phyloP scores from a whole-genome alignment of 2,797 vertebrate species.

The Streptopelia turtur region DNA sequence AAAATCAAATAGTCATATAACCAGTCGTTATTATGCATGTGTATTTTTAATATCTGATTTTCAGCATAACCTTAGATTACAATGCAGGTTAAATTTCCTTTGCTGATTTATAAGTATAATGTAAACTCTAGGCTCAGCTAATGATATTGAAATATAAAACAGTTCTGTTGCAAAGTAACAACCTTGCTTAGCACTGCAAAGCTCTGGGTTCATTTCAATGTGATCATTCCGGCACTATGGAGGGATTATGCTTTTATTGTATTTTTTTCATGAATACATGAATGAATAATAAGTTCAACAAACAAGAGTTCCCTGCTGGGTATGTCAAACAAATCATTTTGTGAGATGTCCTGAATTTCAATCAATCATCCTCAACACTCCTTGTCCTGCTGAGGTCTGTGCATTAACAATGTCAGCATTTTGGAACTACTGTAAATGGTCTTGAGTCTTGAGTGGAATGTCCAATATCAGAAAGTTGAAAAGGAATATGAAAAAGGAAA shows the following conservation, averaged over 20 bases:
- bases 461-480: neutral
- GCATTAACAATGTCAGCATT: slow-evolving; percentile 63
- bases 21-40: slow-evolving; percentile 69
- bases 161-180: slow-evolving; percentile 74
- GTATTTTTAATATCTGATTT: slow-evolving; percentile 76
- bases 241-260: slow-evolving; percentile 80
- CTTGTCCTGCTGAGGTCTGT: slow-evolving; percentile 46
- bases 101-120: slow-evolving; percentile 78
- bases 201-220: slow-evolving; percentile 76
- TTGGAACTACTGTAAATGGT: slow-evolving; percentile 2
- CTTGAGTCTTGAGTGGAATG: neutral
- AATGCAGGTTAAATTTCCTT: slow-evolving; percentile 76
- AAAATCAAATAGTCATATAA: slow-evolving; percentile 50
- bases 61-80: slow-evolving; percentile 74
- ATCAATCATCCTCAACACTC: slow-evolving; percentile 64
- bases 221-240: slow-evolving; percentile 76
- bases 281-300: slow-evolving; percentile 81
- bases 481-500: neutral
- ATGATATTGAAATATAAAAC: slow-evolving; percentile 77
- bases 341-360: slow-evolving; percentile 76
- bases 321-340: slow-evolving; percentile 79
- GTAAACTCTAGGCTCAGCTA: slow-evolving; percentile 76
- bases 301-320: slow-evolving; percentile 76
- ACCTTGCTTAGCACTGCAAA: slow-evolving; percentile 75
- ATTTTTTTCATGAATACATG: slow-evolving; percentile 81